Conservation (phyloP, 1,140 invertebrate species). For the Apis cerana region DNA sequence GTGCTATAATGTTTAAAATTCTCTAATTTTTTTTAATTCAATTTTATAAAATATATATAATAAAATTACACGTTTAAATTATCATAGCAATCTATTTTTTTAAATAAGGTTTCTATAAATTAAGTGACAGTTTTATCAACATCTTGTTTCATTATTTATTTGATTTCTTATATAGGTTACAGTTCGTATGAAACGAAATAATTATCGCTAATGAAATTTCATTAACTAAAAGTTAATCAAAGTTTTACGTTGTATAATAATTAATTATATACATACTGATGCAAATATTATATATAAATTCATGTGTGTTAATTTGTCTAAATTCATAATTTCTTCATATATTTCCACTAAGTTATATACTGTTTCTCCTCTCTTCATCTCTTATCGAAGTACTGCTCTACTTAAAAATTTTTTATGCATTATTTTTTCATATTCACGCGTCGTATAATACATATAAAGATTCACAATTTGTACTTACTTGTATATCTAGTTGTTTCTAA, state of each 20-base stretch:
- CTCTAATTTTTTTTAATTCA: not conserved
- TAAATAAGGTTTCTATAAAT: not conserved
- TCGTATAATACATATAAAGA: not conserved
- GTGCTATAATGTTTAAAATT: not conserved
- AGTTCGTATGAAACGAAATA: not conserved
- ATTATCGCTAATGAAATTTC: not conserved
- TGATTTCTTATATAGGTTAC: conserved; percentile 24
- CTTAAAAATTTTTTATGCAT: not conserved
- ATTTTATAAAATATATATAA: not conserved
- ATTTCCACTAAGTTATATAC: conserved; percentile 19
- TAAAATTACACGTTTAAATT: not conserved
- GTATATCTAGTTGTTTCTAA: not conserved
- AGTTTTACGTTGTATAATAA: not conserved
- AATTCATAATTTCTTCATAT: conserved; percentile 27
- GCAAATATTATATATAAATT: not conserved
- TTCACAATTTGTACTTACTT: not conserved
- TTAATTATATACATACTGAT: conserved; percentile 16
- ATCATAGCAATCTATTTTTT: conserved; percentile 8
- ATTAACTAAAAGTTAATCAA: conserved; percentile 15
- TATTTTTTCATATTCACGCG: not conserved
- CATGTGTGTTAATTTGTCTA: conserved; percentile 3
- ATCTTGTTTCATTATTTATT: conserved; percentile 18
- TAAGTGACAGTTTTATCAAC: conserved; percentile 14
- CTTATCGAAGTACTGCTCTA: conserved; percentile 6
- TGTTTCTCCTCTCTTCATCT: not conserved